Conservation (phyloP, 2,888 invertebrate genomes). For the Melolontha melolontha region DNA sequence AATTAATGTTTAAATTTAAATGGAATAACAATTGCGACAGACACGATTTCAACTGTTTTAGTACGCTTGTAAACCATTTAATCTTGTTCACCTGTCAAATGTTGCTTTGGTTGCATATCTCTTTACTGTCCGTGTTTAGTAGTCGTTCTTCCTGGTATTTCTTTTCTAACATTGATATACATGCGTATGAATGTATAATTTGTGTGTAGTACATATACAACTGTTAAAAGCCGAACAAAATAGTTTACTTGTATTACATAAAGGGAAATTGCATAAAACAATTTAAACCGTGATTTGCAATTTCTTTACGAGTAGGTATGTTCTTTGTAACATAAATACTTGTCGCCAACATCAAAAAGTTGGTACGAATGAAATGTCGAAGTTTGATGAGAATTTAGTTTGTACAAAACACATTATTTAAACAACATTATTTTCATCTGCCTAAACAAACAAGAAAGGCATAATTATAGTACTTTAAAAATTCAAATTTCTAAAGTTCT, state of each 20-base stretch:
- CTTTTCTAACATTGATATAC: neutral
- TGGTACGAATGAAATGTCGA: too few relatives aligned
- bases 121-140: conserved; percentile 4
- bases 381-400: too few relatives aligned
- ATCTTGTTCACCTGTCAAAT: conserved; percentile 35
- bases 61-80: conserved; percentile 20
- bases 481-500: too few relatives aligned
- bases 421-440: too few relatives aligned
- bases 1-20: conserved; percentile 35
- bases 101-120: conserved; percentile 25
- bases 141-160: conserved; percentile 6
- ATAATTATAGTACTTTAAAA: too few relatives aligned
- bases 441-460: too few relatives aligned
- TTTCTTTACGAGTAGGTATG: neutral
- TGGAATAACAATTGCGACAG: conserved; percentile 38
- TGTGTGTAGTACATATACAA: neutral
- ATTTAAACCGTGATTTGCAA: neutral
- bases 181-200: neutral
- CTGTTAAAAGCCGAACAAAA: conserved; percentile 14
- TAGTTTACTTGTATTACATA: neutral
- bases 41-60: conserved; percentile 34
- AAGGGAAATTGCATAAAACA: too few relatives aligned
- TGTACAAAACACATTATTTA: too few relatives aligned
- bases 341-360: too few relatives aligned
- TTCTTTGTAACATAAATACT: too few relatives aligned